A percentile compares a stretch with the other conserved stretches of the same genome.
These are phyloP conservation scores for Calycopis cecrops DNA, from an alignment of 1,140 invertebrate species.

Conservation along the genomic window DNA sequence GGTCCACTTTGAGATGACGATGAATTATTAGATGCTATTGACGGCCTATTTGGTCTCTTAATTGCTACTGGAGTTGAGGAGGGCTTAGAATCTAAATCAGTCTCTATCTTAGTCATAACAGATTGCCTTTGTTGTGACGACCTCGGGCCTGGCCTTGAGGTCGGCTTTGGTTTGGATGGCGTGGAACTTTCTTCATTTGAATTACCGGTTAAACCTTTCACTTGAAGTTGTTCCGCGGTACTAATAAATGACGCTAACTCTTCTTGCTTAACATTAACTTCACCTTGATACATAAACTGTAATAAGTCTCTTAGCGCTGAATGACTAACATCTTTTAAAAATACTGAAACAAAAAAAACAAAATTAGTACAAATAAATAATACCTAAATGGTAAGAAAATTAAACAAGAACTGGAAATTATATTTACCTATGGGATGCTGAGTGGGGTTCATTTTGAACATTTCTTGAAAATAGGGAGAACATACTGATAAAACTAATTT, in stretches of 20 bases:
- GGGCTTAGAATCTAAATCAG: slow-evolving; percentile 76
- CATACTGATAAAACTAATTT: slow-evolving; percentile 89
- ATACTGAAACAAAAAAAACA: slow-evolving; percentile 76
- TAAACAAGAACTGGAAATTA: not conserved
- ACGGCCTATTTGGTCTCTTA: slow-evolving; percentile 76
- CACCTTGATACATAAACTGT: slow-evolving; percentile 91
- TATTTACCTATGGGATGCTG: slow-evolving; percentile 77
- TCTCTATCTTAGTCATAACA: slow-evolving; percentile 74
- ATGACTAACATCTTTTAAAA: slow-evolving; percentile 88
- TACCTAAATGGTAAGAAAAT: not conserved
- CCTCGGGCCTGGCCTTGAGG: slow-evolving; percentile 74
- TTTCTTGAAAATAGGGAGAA: slow-evolving; percentile 89
- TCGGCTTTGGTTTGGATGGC: slow-evolving; percentile 75
- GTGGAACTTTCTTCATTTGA: slow-evolving; percentile 75
- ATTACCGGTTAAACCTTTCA: slow-evolving; percentile 85
- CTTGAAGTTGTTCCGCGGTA: slow-evolving; percentile 89
- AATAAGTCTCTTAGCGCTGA: slow-evolving; percentile 85
- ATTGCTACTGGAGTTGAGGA: slow-evolving; percentile 74
- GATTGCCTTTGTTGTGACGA: slow-evolving; percentile 76
- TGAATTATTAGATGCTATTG: slow-evolving; percentile 74
- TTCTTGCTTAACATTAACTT: slow-evolving; percentile 90
- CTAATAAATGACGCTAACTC: slow-evolving; percentile 88
- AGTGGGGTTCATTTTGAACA: slow-evolving; percentile 82
- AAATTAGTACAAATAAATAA: slow-evolving; percentile 6
- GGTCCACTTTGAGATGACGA: slow-evolving; percentile 74